Conservation (phyloP, 2,797 vertebrate genomes). For the Limosa lapponica region DNA sequence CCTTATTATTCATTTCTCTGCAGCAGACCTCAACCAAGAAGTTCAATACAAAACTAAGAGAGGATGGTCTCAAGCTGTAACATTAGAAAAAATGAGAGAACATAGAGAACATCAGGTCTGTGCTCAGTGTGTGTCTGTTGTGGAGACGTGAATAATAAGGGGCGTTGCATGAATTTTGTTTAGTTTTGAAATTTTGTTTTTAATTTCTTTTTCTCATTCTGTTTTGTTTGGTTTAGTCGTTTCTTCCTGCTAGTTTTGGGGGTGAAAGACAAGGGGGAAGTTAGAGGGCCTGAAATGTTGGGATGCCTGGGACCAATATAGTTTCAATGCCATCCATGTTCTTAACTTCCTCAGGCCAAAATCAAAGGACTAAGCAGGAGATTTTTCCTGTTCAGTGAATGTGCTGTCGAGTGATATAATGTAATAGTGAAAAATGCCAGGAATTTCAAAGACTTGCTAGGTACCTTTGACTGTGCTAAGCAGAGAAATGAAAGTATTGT, state of each 20-base stretch:
- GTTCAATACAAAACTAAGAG: neutral
- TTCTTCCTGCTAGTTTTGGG: neutral
- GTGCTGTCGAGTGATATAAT: rapidly evolving
- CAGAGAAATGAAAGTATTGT: neutral
- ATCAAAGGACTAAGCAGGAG: neutral
- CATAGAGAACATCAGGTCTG: neutral
- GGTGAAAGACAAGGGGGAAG: neutral
- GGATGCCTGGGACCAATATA: neutral
- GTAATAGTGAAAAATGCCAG: neutral
- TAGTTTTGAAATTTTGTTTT: neutral
- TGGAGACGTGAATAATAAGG: neutral
- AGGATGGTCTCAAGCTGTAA: neutral
- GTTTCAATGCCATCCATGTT: neutral
- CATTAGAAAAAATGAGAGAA: neutral
- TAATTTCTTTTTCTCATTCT: neutral
- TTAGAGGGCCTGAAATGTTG: neutral
- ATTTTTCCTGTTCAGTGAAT: neutral
- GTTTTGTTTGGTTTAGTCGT: neutral
- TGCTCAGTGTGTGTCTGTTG: neutral
- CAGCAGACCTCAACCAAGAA: neutral
- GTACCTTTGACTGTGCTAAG: neutral
- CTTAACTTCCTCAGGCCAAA: neutral
- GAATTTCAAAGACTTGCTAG: neutral
- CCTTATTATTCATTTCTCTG: neutral
- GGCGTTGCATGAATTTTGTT: neutral